These are phyloP conservation scores for Cheilinus undulatus DNA, from an alignment of 2,113 vertebrate species.

Conservation along the genomic window DNA sequence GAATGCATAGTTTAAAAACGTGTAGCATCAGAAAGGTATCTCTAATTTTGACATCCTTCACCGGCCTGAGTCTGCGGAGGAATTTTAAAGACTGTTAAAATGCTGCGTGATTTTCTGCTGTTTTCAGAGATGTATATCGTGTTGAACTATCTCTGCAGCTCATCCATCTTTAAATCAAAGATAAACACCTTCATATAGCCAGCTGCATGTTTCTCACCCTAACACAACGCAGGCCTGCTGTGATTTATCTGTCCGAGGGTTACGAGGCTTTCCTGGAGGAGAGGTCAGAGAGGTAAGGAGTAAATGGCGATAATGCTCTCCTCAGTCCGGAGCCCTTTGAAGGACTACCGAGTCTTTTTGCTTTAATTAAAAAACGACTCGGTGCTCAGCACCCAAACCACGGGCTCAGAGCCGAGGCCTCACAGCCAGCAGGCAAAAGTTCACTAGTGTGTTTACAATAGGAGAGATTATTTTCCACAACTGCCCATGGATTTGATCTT, in stretches of 20 bases:
- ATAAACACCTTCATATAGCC: slow-evolving; percentile 58
- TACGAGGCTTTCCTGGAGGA: slow-evolving; percentile 64
- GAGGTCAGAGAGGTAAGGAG: slow-evolving; percentile 66
- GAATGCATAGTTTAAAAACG: too few relatives aligned
- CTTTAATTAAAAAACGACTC: slow-evolving; percentile 37
- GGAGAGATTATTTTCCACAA: slow-evolving; percentile 48
- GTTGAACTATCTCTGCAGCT: slow-evolving; percentile 20
- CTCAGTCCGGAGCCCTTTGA: slow-evolving; percentile 17
- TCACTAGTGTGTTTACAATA: slow-evolving; percentile 49
- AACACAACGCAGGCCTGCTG: slow-evolving; percentile 75
- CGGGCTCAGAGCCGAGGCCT: slow-evolving; percentile 21
- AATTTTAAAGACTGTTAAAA: not conserved
- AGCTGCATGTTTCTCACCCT: slow-evolving; percentile 51
- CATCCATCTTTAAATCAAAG: slow-evolving; percentile 43
- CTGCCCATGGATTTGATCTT: slow-evolving; percentile 47
- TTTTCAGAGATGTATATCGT: not conserved
- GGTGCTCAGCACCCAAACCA: too few relatives aligned
- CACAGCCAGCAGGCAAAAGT: slow-evolving; percentile 34
- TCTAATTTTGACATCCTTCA: too few relatives aligned
- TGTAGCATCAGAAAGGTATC: too few relatives aligned
- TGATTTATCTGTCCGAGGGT: slow-evolving; percentile 67
- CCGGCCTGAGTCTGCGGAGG: too few relatives aligned
- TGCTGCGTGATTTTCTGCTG: not conserved
- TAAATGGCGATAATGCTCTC: slow-evolving; percentile 35
- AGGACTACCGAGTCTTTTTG: slow-evolving; percentile 18